phyloP scores from a whole-genome alignment of 2,113 vertebrate species.

The Odobenus rosmarus region DNA sequence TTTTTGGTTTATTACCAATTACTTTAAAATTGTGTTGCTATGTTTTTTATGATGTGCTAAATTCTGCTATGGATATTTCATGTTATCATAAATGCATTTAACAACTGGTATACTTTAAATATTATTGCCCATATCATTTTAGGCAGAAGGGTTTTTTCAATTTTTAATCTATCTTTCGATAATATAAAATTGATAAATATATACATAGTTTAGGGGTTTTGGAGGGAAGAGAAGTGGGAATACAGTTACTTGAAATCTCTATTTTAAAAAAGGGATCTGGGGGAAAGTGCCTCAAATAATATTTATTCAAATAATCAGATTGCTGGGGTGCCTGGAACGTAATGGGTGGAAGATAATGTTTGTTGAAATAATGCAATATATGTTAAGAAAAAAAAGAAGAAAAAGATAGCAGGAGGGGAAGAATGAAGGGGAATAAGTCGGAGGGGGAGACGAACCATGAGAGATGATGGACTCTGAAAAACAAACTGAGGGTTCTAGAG shows the following conservation, averaged over 20 bases:
- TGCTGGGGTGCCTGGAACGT: not conserved
- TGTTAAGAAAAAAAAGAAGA: too few species aligned
- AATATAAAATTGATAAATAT: not conserved
- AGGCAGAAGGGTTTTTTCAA: not conserved
- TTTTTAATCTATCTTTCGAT: not conserved
- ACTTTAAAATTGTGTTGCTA: not conserved
- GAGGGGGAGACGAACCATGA: too few species aligned
- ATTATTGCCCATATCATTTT: not conserved
- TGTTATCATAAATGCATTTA: not conserved
- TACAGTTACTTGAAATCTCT: not conserved
- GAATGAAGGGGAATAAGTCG: too few species aligned
- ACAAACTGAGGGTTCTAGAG: too few species aligned
- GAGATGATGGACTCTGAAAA: too few species aligned
- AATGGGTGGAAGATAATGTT: not conserved
- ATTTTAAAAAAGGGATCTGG: not conserved
- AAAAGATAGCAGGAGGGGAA: too few species aligned
- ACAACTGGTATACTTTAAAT: not conserved
- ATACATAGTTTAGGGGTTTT: not conserved
- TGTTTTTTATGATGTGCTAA: not conserved
- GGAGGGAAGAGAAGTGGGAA: not conserved
- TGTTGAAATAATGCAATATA: not conserved
- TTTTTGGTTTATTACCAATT: not conserved
- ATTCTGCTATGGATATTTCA: not conserved
- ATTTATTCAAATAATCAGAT: not conserved
- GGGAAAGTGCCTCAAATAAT: not conserved